Conservation (phyloP, 2,797 vertebrate genomes). For the Aeoliscus strigatus region DNA sequence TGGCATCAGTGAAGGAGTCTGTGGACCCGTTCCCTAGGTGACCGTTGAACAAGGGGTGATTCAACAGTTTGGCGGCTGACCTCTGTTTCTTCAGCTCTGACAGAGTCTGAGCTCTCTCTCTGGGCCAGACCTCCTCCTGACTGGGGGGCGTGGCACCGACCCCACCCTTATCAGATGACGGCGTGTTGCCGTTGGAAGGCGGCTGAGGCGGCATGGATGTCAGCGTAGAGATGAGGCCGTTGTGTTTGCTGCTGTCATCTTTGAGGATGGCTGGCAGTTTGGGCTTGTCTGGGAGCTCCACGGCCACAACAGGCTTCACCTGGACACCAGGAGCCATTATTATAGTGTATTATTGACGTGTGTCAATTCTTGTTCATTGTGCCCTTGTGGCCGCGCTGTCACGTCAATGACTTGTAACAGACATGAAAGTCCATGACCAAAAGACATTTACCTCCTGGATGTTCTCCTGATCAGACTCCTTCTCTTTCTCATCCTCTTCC, state of each 20-base stretch:
- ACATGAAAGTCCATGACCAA: background rate
- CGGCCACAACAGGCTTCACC: conserved; percentile 66
- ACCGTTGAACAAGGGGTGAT: conserved; percentile 86
- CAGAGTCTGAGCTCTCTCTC: conserved; percentile 87
- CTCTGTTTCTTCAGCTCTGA: conserved; percentile 94
- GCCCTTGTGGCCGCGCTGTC: too few relatives aligned
- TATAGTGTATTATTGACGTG: too few relatives aligned
- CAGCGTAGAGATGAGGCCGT: conserved; percentile 72
- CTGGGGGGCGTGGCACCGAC: conserved; percentile 49
- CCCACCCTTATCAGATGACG: conserved; percentile 50
- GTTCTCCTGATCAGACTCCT: conserved; percentile 84
- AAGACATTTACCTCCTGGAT: conserved; percentile 72
- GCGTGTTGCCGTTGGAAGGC: conserved; percentile 72
- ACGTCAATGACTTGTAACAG: background rate
- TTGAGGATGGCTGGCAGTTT: conserved; percentile 62
- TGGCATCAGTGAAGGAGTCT: conserved; percentile 74
- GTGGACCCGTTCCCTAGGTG: conserved; percentile 80
- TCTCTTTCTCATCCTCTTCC: conserved; percentile 82
- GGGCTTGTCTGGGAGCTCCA: conserved; percentile 68
- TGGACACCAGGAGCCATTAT: conserved; percentile 46
- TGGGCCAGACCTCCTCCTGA: conserved; percentile 68
- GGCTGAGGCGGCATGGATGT: conserved; percentile 64
- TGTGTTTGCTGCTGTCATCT: conserved; percentile 60
- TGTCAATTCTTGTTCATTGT: too few relatives aligned
- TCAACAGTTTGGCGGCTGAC: conserved; percentile 86